A percentile compares a stretch with the other conserved stretches of the same genome.
phyloP scores from a whole-genome alignment of 2,888 invertebrate species.

The Eupithecia inturbata region DNA sequence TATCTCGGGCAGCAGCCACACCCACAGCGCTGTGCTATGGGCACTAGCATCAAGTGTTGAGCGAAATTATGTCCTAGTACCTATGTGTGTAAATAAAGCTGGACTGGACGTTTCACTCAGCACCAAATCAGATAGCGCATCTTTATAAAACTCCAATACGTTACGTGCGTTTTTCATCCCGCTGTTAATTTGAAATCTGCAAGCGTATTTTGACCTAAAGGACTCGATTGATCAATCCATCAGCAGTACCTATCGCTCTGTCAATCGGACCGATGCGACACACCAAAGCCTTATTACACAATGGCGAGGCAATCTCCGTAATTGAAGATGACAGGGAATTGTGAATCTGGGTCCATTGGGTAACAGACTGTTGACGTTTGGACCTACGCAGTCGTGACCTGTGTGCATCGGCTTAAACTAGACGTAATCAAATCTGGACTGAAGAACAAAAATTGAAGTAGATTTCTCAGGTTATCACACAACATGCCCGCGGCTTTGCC shows the following conservation, averaged over 20 bases:
- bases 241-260: constrained; percentile 2
- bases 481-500: background rate
- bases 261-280: constrained; percentile 3
- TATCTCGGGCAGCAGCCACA: no score
- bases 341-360: constrained; percentile 58
- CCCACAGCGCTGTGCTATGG: background rate
- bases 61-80: background rate
- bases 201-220: background rate
- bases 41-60: background rate
- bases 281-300: constrained; percentile 37
- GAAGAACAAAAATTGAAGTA: background rate
- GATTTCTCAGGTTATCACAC: background rate
- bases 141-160: background rate
- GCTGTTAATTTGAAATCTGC: background rate
- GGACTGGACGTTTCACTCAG: background rate
- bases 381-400: constrained; percentile 22
- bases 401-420: constrained; percentile 20
- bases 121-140: background rate
- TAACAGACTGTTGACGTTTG: constrained; percentile 22
- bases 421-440: constrained; percentile 11
- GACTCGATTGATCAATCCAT: constrained; percentile 3
- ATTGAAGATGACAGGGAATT: constrained; percentile 55
- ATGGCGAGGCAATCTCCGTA: constrained; percentile 53
- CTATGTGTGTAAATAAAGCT: background rate
- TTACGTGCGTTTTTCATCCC: background rate